These are phyloP conservation scores for Pseudochirops cupreus DNA, from an alignment of 2,797 vertebrate genomes.

Conservation along the genomic window DNA sequence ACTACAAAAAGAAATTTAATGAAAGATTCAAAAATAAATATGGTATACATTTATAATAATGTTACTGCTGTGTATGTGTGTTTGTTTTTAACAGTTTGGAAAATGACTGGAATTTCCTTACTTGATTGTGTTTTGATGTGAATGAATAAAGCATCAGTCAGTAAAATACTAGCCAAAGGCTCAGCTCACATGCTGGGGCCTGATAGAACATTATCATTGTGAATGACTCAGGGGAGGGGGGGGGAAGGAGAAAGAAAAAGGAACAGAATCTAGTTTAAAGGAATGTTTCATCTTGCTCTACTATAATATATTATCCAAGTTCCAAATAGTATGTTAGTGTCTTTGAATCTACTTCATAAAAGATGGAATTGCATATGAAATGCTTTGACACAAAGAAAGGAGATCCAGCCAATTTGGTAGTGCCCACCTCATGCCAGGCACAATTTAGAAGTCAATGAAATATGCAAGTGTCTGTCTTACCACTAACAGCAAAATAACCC, in stretches of 20 bases:
- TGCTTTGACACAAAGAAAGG: conserved; percentile 50
- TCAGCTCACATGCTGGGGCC: conserved; percentile 35
- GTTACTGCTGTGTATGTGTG: neutral
- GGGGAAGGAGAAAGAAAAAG: neutral
- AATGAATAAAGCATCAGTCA: conserved; percentile 58
- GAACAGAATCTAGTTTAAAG: conserved; percentile 38
- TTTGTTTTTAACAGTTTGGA: conserved; percentile 39
- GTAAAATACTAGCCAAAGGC: conserved; percentile 63
- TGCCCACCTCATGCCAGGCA: neutral
- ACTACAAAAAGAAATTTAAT: conserved; percentile 59
- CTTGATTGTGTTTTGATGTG: conserved; percentile 62
- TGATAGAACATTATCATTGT: conserved; percentile 48
- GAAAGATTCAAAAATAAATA: conserved; percentile 77
- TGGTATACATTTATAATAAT: conserved; percentile 39
- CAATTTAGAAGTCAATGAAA: neutral
- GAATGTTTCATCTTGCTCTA: conserved; percentile 44
- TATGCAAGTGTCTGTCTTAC: neutral
- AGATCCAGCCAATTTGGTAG: conserved; percentile 3
- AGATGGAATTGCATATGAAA: conserved; percentile 61
- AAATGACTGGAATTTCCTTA: conserved; percentile 61
- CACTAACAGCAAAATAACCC: neutral
- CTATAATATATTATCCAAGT: conserved; percentile 49
- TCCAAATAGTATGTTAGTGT: conserved; percentile 37
- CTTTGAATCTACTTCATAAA: conserved; percentile 58
- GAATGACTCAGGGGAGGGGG: conserved; percentile 55